Evolutionary conservation across 2,113 vertebrate genomes (phyloP).

Genomic region (Leuciscus idus): DNA sequence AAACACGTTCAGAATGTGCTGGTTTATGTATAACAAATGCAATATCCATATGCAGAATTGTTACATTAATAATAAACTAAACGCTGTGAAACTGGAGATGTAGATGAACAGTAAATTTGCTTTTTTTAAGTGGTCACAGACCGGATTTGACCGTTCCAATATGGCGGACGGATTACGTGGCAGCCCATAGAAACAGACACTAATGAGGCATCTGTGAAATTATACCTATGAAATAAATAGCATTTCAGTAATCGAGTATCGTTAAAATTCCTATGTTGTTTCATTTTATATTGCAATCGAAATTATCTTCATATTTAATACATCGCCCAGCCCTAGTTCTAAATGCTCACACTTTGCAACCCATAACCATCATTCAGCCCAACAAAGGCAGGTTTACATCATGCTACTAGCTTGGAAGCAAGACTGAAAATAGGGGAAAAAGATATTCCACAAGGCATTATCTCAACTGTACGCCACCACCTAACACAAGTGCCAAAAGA

Average conservation of each 20-base stretch:
- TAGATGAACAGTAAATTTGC: too few relatives aligned
- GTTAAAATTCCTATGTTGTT: background rate
- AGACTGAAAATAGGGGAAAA: background rate
- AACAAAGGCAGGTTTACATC: background rate
- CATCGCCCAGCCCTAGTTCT: background rate
- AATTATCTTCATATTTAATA: background rate
- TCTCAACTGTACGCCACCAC: background rate
- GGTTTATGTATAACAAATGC: too few relatives aligned
- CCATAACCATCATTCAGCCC: conserved; percentile 24
- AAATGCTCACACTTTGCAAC: conserved; percentile 10
- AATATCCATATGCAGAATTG: too few relatives aligned
- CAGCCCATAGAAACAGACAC: too few relatives aligned
- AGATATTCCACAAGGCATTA: background rate
- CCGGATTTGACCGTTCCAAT: too few relatives aligned
- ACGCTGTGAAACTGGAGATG: too few relatives aligned
- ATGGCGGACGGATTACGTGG: too few relatives aligned
- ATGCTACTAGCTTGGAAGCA: conserved; percentile 20
- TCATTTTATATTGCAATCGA: background rate
- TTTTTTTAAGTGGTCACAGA: too few relatives aligned
- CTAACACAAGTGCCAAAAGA: background rate
- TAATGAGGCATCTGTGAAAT: too few relatives aligned
- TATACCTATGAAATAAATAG: too few relatives aligned
- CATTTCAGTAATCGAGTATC: background rate
- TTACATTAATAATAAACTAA: too few relatives aligned
- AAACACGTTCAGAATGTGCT: too few relatives aligned